Evolutionary conservation across 92 coral and sea anemone species (phyloP), one percentile per base, ranked within the genome.

Genomic region (Nematostella vectensis): DNA sequence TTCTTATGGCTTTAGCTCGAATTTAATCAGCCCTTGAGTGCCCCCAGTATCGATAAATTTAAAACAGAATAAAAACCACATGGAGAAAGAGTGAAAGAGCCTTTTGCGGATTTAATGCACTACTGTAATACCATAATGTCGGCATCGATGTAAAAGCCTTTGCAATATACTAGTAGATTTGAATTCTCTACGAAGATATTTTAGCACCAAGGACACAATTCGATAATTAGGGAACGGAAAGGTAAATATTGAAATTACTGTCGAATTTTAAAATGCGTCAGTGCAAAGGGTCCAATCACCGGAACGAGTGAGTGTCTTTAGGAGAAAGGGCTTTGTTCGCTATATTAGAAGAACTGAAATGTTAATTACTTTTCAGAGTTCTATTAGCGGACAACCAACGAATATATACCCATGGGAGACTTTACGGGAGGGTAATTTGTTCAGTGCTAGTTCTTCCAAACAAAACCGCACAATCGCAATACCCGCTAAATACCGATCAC

Each of bases 331-430:
- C 52, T 69, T 80, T 74, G 78, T 75, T 70, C 73, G 71, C 50
- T 73, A 76, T 75, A 80, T 75, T 75, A 69, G 62, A 76, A 76
- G 78, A 85, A 85, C 88, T 82, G 95, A 85, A 85, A 85, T 81
- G 73, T 76, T 81, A 85, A 85, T 85, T 66, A 72, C 88, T 85
- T 84, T 86, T 86, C 72, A 63, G 63, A 70, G 61, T 66, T 66
- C 55, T 66, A 55, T 55, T 55, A 66, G 55, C 72, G 57, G 42
- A 18, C 2, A 31, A 17, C 16, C 11, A 50, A 39, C 17, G 63
- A 57, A 58, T 45, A n/a, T 33, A 15, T 23, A 33, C 31, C n/a
- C 53, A 31, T n/a, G n/a, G n/a, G n/a, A n/a, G n/a, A n/a, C n/a
- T n/a, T n/a, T n/a, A n/a, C n/a, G n/a, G n/a, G n/a, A 53, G 63